These are phyloP conservation scores for Caenorhabditis brenneri DNA, from an alignment of 1,140 invertebrate genomes.

Conservation along the genomic window DNA sequence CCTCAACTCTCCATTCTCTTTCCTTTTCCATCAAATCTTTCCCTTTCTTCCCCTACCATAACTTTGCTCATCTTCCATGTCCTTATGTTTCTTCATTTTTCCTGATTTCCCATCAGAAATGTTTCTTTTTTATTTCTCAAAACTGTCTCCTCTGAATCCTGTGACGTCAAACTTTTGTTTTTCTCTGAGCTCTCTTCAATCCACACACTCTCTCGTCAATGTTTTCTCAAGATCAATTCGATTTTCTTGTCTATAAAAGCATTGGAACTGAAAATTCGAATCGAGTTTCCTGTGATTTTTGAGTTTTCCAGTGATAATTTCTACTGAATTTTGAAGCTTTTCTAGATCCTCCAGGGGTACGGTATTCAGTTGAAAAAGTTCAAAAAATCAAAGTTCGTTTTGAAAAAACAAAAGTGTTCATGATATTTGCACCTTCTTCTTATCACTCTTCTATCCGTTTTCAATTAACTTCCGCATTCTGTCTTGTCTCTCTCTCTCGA, in stretches of 20 bases:
- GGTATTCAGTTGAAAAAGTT: background rate
- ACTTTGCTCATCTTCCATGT: background rate
- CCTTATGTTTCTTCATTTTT: background rate
- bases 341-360: too few species aligned
- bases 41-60: background rate
- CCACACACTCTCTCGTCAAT: background rate
- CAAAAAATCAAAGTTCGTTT: background rate
- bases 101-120: background rate
- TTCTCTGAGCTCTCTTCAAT: constrained; percentile 2
- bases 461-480: constrained; percentile 3
- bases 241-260: constrained; percentile 20
- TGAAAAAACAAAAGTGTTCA: background rate
- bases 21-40: too few species aligned
- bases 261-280: background rate
- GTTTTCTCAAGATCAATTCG: background rate
- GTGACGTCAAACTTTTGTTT: constrained; percentile 4
- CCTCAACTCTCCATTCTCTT: too few species aligned
- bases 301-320: background rate
- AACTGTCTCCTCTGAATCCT: background rate
- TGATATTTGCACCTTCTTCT: constrained; percentile 7
- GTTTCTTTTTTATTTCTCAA: background rate
- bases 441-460: background rate
- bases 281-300: background rate
- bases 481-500: background rate
- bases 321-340: too few species aligned